Percentiles rank a stretch among this genome's conserved stretches.
Evolutionary conservation across 64 coral and sea anemone species (phyloP).

Genomic region (Astreopora myriophthalma): DNA sequence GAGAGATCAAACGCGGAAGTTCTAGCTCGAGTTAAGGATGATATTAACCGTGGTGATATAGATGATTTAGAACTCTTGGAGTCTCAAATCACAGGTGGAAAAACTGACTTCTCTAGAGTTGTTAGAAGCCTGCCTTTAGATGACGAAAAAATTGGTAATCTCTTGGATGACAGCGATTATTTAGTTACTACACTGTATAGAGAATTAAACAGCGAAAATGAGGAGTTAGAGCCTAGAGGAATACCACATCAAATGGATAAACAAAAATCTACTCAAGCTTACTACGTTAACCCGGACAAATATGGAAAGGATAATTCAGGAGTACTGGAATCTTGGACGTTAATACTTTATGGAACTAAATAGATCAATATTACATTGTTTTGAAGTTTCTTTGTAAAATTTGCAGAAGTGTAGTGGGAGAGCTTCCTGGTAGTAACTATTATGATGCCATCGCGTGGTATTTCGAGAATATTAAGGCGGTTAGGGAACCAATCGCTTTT

Average conservation of each 20-base stretch:
- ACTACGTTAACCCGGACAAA: conserved; percentile 4
- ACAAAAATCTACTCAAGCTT: background rate
- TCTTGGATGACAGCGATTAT: background rate
- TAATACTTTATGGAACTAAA: conserved; percentile 68
- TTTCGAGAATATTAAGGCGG: too few relatives aligned
- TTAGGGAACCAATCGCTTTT: too few relatives aligned
- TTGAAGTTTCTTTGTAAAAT: too few relatives aligned
- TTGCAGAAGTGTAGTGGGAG: too few relatives aligned
- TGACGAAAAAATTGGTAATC: background rate
- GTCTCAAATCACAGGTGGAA: conserved; percentile 24
- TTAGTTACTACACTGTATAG: background rate
- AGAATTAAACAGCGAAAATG: background rate
- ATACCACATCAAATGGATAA: background rate
- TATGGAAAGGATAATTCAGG: conserved; percentile 56
- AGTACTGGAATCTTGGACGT: conserved; percentile 61
- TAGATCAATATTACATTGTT: background rate
- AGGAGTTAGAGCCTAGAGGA: conserved; percentile 27
- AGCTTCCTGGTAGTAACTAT: too few relatives aligned
- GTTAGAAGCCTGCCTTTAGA: background rate
- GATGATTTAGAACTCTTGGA: conserved; percentile 60
- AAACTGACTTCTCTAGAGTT: conserved; percentile 16
- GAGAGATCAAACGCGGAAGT: background rate
- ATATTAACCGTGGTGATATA: conserved; percentile 46
- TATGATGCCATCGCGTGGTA: too few relatives aligned
- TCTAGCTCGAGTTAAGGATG: conserved; percentile 39